These are phyloP conservation scores for Dicranocentrus wangi DNA, from an alignment of 2,888 invertebrate genomes.

Conservation along the genomic window DNA sequence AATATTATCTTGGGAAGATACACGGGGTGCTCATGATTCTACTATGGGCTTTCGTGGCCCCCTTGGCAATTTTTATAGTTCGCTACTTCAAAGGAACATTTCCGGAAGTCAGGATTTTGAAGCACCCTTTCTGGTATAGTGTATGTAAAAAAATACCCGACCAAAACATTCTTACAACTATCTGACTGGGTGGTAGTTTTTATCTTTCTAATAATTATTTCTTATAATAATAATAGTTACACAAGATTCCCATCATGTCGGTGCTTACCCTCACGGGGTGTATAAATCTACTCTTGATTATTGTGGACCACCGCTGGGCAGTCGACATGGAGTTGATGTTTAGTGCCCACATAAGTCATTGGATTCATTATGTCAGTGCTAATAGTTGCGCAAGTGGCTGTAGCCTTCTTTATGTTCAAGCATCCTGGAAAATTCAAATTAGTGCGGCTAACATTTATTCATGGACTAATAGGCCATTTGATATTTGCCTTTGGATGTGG, in stretches of 20 bases:
- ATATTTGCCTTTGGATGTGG: conserved; percentile 17
- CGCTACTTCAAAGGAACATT: conserved; percentile 65
- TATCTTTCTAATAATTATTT: no score
- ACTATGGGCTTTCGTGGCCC: conserved; percentile 49
- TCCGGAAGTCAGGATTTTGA: not conserved
- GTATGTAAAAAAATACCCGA: no score
- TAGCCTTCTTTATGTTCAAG: conserved; percentile 24
- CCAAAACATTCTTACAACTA: no score
- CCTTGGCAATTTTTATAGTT: conserved; percentile 46
- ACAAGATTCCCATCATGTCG: no score
- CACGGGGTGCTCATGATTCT: conserved; percentile 53
- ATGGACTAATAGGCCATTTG: conserved; percentile 47
- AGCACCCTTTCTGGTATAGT: not conserved
- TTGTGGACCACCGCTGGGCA: not conserved
- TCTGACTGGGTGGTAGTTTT: no score
- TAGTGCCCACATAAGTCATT: conserved; percentile 1
- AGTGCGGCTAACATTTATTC: conserved; percentile 33
- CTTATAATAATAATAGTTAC: no score
- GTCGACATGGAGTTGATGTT: not conserved
- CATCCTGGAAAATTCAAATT: not conserved
- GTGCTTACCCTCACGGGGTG: not conserved
- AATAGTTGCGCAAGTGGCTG: conserved; percentile 8
- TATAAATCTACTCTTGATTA: not conserved
- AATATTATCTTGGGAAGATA: conserved; percentile 8
- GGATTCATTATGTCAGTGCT: conserved; percentile 25